Percentiles rank a stretch among this genome's conserved stretches.
These are phyloP conservation scores for Protophormia terraenovae DNA, from an alignment of 2,888 invertebrate species.

Conservation along the genomic window DNA sequence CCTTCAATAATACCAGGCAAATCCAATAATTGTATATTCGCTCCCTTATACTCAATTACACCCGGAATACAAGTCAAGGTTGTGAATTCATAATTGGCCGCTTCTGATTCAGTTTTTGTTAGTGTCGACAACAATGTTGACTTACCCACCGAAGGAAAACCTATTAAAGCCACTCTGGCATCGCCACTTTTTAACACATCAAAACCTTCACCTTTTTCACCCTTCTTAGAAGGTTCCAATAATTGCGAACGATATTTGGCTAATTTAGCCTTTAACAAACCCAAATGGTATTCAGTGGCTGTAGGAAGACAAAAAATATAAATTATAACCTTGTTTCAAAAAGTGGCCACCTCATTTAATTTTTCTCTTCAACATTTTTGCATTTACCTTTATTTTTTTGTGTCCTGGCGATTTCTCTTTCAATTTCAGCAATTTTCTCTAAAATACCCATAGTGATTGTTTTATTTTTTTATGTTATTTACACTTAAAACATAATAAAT, in stretches of 20 bases:
- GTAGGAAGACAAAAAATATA: slow-evolving; percentile 62
- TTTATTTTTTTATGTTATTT: slow-evolving; percentile 20
- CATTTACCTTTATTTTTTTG: slow-evolving; percentile 98
- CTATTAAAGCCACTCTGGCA: slow-evolving; percentile 98
- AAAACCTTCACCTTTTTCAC: slow-evolving; percentile 98
- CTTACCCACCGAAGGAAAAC: slow-evolving; percentile 93
- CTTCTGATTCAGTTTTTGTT: slow-evolving; percentile 98
- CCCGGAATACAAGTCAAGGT: slow-evolving; percentile 99
- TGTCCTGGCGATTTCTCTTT: slow-evolving; percentile 98
- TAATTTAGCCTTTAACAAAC: slow-evolving; percentile 96
- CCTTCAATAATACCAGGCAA: slow-evolving; percentile 99
- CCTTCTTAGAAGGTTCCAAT: slow-evolving; percentile 96
- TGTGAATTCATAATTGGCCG: slow-evolving; percentile 99
- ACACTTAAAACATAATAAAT: slow-evolving; percentile 52
- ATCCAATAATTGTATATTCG: slow-evolving; percentile 98
- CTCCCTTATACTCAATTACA: slow-evolving; percentile 98
- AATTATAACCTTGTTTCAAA: slow-evolving; percentile 62
- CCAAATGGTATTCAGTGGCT: slow-evolving; percentile 99
- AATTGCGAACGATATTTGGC: slow-evolving; percentile 97
- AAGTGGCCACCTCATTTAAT: slow-evolving; percentile 13
- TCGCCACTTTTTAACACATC: slow-evolving; percentile 99
- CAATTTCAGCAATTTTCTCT: slow-evolving; percentile 99
- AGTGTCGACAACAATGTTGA: slow-evolving; percentile 97
- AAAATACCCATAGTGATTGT: slow-evolving; percentile 93
- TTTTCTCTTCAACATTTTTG: not conserved